Percentiles rank a stretch among this genome's conserved stretches.
Conservation (phyloP, 2,797 vertebrate genomes). For the Bufotes viridis region DNA sequence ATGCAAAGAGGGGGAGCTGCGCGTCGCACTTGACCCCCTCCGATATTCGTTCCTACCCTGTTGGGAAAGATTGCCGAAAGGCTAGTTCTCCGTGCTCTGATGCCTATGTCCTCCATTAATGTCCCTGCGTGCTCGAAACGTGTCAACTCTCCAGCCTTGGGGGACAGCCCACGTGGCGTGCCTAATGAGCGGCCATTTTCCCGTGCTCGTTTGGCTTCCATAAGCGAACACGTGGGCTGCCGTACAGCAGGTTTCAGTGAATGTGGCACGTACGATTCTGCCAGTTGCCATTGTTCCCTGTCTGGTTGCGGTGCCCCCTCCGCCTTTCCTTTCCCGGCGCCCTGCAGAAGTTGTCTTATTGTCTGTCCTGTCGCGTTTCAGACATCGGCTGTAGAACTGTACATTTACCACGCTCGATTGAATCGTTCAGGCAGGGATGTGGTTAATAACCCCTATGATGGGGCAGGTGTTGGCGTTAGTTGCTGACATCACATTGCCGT, state of each 20-base stretch:
- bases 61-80: background rate
- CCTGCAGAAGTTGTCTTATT: background rate
- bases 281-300: background rate
- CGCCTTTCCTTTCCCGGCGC: background rate
- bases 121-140: background rate
- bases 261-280: background rate
- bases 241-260: background rate
- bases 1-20: background rate
- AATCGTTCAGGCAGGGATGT: background rate
- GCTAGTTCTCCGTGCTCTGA: background rate
- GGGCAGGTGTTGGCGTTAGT: background rate
- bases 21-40: background rate
- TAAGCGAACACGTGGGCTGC: background rate
- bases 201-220: background rate
- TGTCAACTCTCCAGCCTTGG: background rate
- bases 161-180: background rate
- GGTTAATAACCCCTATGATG: background rate
- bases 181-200: slow-evolving; percentile 21
- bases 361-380: background rate
- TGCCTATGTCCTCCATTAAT: background rate
- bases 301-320: background rate
- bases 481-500: background rate
- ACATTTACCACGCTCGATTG: background rate
- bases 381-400: background rate
- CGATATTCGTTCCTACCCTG: background rate